A percentile compares a stretch with the other conserved stretches of the same genome.
These are phyloP conservation scores for Drosophila rufa DNA, from an alignment of 1,140 invertebrate genomes.

Conservation along the genomic window DNA sequence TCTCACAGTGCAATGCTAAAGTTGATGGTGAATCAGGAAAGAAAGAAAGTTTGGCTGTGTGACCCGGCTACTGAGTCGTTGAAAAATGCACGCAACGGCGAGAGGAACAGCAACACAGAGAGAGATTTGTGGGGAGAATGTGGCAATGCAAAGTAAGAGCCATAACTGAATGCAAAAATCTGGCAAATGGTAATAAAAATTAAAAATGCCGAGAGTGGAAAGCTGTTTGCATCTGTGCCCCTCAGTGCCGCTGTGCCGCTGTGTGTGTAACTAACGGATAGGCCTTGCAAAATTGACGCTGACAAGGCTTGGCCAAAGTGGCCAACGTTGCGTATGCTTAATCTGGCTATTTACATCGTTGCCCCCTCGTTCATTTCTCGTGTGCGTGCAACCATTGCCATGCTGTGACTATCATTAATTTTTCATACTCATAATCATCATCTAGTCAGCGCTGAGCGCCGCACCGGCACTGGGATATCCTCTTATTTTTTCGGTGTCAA, in stretches of 20 bases:
- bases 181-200: constrained; percentile 80
- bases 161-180: constrained; percentile 78
- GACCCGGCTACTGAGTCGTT: constrained; percentile 78
- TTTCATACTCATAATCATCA: constrained; percentile 84
- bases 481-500: constrained; percentile 68
- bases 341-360: constrained; percentile 73
- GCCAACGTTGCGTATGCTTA: constrained; percentile 78
- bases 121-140: constrained; percentile 51
- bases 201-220: constrained; percentile 73
- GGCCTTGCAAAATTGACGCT: constrained; percentile 74
- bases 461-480: constrained; percentile 45
- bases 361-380: constrained; percentile 27
- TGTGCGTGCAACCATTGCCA: constrained; percentile 79
- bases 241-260: neutral
- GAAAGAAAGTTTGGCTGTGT: constrained; percentile 76
- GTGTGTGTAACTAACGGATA: constrained; percentile 76
- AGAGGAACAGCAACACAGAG: constrained; percentile 11
- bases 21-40: constrained; percentile 48
- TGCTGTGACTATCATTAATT: constrained; percentile 84
- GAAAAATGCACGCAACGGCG: constrained; percentile 66
- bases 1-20: constrained; percentile 15
- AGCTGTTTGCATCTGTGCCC: constrained; percentile 32
- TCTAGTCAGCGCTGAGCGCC: constrained; percentile 69
- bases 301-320: constrained; percentile 68
- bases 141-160: constrained; percentile 73